Conservation (phyloP, 2,797 vertebrate genomes). For the Arnoldichthys spilopterus region DNA sequence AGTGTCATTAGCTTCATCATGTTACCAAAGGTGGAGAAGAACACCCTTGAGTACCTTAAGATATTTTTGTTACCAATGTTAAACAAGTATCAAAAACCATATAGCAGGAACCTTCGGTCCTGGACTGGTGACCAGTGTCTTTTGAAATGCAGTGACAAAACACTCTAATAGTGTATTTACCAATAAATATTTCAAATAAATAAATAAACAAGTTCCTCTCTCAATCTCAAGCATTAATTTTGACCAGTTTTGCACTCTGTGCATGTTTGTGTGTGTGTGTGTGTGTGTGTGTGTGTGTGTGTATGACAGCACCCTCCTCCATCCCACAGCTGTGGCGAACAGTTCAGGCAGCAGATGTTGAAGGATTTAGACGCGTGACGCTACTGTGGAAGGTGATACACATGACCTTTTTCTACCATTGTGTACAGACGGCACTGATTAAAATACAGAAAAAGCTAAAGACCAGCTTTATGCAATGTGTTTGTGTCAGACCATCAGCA, state of each 20-base stretch:
- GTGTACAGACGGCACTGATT: conserved; percentile 4
- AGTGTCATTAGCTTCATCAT: too few species aligned
- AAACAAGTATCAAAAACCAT: too few species aligned
- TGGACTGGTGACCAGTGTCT: too few species aligned
- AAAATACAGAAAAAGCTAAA: neutral
- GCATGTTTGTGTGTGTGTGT: conserved; percentile 14
- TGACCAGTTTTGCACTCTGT: neutral
- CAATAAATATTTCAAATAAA: too few species aligned
- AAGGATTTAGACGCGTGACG: conserved; percentile 26
- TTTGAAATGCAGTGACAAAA: too few species aligned
- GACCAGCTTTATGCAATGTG: neutral
- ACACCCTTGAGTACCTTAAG: too few species aligned
- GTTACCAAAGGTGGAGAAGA: too few species aligned
- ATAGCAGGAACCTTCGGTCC: too few species aligned
- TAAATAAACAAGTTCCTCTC: neutral
- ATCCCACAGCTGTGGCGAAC: conserved; percentile 53
- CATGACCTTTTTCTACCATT: conserved; percentile 15
- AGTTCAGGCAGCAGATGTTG: neutral
- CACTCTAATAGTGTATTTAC: too few species aligned
- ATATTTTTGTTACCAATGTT: too few species aligned
- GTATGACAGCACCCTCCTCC: conserved; percentile 42
- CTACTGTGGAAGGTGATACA: conserved; percentile 63
- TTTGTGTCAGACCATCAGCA: too few species aligned
- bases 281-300: neutral
- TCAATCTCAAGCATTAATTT: neutral